A percentile compares a stretch with the other conserved stretches of the same genome.
Evolutionary conservation across 37 sponge, comb jelly and placozoan genomes (phyloP).

Genomic region (Halisarca cf. caerulea): DNA sequence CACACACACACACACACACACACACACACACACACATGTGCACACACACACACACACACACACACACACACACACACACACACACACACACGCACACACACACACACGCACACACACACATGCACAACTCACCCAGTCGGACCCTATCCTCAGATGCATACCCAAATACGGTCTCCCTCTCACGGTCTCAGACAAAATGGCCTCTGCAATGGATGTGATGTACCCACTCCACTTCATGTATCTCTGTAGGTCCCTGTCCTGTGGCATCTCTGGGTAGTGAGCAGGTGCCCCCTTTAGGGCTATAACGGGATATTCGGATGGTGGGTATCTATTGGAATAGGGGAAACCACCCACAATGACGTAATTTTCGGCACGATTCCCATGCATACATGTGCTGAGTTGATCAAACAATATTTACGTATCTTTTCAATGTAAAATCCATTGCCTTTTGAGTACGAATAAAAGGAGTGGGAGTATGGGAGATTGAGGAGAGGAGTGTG

Average conservation of each 20-base stretch:
- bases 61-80: background rate
- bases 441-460: too few species aligned
- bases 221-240: conserved; percentile 68
- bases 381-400: too few species aligned
- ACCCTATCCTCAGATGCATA: conserved; percentile 78
- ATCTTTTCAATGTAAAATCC: too few species aligned
- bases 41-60: background rate
- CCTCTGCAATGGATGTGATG: conserved; percentile 37
- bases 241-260: conserved; percentile 60
- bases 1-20: too few species aligned
- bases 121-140: conserved; percentile 74
- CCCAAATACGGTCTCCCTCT: conserved; percentile 54
- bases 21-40: background rate
- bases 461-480: too few species aligned
- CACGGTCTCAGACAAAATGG: conserved; percentile 51
- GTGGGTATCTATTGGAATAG: conserved; percentile 59
- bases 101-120: conserved; percentile 40
- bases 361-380: too few species aligned
- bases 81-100: conserved; percentile 3
- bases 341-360: too few species aligned
- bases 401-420: too few species aligned
- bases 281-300: conserved; percentile 90
- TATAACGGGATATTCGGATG: conserved; percentile 66
- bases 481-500: too few species aligned
- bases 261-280: conserved; percentile 52